Conservation (phyloP, 2,888 invertebrate species). For the Eurytoma adleriae region DNA sequence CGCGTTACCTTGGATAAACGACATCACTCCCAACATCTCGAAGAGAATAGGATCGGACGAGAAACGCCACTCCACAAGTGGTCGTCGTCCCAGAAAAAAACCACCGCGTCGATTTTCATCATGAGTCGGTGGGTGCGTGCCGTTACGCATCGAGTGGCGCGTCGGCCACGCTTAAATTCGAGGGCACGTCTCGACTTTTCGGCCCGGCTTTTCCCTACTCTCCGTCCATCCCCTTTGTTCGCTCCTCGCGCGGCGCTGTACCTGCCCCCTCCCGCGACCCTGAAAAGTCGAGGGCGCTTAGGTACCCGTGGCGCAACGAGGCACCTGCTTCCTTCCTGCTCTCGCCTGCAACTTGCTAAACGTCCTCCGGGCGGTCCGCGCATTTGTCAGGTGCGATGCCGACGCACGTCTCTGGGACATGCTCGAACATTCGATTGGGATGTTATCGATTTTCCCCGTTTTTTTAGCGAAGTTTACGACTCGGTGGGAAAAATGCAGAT, state of each 20-base stretch:
- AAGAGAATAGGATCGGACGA: not conserved
- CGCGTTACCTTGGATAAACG: too few species aligned
- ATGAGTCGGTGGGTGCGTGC: not conserved
- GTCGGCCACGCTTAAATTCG: conserved; percentile 11
- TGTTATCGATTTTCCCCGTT: not conserved
- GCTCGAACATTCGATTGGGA: conserved; percentile 15
- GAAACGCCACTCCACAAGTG: not conserved
- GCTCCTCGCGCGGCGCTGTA: too few species aligned
- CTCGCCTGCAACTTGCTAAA: not conserved
- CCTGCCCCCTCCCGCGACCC: not conserved
- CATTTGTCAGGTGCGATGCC: not conserved
- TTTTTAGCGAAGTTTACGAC: too few species aligned
- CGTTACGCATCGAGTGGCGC: conserved; percentile 10
- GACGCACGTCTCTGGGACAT: conserved; percentile 15
- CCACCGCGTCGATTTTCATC: not conserved
- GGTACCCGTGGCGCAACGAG: not conserved
- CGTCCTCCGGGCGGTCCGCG: conserved; percentile 10
- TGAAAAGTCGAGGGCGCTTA: conserved; percentile 15
- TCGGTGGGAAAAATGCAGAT: too few species aligned
- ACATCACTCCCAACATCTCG: not conserved
- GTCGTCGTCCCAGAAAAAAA: not conserved
- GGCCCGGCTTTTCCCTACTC: not conserved
- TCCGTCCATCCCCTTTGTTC: not conserved
- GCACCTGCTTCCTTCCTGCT: conserved; percentile 24
- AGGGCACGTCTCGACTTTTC: conserved; percentile 3